Evolutionary conservation across 2,797 vertebrate species (phyloP).

Genomic region (Sebastes iracundus): DNA sequence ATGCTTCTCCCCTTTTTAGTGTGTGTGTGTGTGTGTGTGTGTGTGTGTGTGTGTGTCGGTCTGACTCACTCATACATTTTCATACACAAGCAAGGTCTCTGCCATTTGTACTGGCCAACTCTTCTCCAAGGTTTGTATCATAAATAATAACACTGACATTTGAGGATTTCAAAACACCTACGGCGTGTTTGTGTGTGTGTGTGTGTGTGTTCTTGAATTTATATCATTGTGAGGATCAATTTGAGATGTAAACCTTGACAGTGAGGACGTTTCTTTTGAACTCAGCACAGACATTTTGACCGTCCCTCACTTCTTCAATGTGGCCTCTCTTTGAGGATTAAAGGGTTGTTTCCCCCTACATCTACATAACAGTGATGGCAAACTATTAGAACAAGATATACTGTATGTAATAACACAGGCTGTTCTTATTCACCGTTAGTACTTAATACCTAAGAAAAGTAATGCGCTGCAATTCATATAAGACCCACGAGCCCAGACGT

Average conservation of each 20-base stretch:
- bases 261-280: not conserved
- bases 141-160: not conserved
- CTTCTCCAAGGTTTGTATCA: conserved; percentile 15
- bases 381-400: not conserved
- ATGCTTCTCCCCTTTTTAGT: no score
- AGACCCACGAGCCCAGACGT: no score
- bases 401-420: no score
- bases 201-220: not conserved
- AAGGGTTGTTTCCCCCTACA: not conserved
- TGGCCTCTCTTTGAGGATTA: not conserved
- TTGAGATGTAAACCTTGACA: not conserved
- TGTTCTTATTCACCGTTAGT: no score
- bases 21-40: no score
- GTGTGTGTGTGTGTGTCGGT: not conserved
- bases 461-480: no score
- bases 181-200: not conserved
- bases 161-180: not conserved
- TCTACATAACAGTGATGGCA: not conserved
- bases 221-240: not conserved
- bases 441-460: no score
- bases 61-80: conserved; percentile 10
- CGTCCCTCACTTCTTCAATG: no score
- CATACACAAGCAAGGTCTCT: not conserved
- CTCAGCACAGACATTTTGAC: not conserved
- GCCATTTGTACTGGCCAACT: conserved; percentile 11